Conservation (phyloP, 2,113 vertebrate species). For the Actenoides lindsayi region DNA sequence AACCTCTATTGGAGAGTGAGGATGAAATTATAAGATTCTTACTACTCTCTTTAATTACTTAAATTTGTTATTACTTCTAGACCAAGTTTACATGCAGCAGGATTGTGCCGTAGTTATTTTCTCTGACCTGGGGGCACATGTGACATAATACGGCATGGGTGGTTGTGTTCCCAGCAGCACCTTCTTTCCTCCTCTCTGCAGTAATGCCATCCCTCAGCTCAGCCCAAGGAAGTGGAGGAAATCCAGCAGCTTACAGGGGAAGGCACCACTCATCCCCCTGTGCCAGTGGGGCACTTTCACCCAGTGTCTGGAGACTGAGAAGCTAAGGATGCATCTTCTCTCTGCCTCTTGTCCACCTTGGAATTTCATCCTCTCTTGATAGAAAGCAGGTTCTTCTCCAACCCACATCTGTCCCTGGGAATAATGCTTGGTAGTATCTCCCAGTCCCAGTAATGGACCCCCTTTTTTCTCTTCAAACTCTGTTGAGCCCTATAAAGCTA, state of each 20-base stretch:
- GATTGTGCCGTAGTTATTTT: not conserved
- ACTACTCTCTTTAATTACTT: not conserved
- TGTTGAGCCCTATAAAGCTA: not conserved
- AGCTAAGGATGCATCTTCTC: not conserved
- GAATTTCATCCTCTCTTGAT: not conserved
- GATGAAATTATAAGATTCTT: not conserved
- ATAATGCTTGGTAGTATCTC: not conserved
- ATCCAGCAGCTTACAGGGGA: not conserved
- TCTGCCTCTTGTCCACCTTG: not conserved
- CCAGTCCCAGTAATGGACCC: not conserved
- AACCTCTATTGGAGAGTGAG: not conserved
- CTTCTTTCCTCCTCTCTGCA: fast-evolving
- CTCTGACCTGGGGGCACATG: not conserved
- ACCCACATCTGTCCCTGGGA: too few relatives aligned
- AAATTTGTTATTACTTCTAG: not conserved
- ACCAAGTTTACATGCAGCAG: not conserved
- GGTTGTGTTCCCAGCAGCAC: not conserved
- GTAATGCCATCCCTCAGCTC: not conserved
- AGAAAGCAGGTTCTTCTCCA: not conserved
- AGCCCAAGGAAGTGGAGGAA: not conserved
- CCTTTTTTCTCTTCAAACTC: not conserved
- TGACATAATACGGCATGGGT: not conserved
- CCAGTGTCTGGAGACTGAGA: not conserved
- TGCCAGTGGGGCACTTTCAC: not conserved
- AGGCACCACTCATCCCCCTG: not conserved